Evolutionary conservation across 2,113 vertebrate species (phyloP), one percentile per base, ranked within the genome.

Genomic region (Malurus alboscapulatus): DNA sequence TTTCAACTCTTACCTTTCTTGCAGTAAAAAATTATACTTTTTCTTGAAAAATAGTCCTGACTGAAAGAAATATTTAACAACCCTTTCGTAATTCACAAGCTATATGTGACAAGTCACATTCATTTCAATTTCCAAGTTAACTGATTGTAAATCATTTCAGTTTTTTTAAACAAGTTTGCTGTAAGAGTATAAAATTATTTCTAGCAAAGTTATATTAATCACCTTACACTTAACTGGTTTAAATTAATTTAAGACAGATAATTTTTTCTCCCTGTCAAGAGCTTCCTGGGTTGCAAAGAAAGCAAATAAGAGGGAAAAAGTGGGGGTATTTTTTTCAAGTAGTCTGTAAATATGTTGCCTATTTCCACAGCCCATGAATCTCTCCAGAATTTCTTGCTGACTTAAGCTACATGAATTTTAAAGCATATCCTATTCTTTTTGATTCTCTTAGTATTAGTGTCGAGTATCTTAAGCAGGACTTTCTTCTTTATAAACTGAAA

Each of bases 101-200:
- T 81, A 7, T 30, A 74, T 44, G 29, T 77, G 89, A 86, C 94
- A 92, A 94, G 76, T 58, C 61, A 67, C 71, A 80, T 92, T 85
- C 47, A 80, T 94, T 95, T 90, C 76, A 77, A 90, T 95, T 95
- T 94, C 88, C 67, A 87, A 91, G 74, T 53, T 82, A 95, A 94
- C 67, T 38, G 72, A 77, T 67, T 80, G 62, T 84, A 93, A 93
- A 80, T 76, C 8, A 87, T 62, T 92, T 72, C 69, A 30, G 53
- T 55, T 94, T 95, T 95, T 90, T 83, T 69, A 83, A 94, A 90
- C 30, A 89, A 84, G 69, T 65, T 63, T 84, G 29, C 65, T 81
- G 17, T 36, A 87, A 81, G n/a, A 68, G 10, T 72, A 87, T 63
- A 89, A 59, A 75, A 82, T 78, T 75, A 75, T 87, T 94, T 84